Base-by-base conservation (phyloP, 1,140 invertebrate genomes). In the Probaryconus sp. region DNA sequence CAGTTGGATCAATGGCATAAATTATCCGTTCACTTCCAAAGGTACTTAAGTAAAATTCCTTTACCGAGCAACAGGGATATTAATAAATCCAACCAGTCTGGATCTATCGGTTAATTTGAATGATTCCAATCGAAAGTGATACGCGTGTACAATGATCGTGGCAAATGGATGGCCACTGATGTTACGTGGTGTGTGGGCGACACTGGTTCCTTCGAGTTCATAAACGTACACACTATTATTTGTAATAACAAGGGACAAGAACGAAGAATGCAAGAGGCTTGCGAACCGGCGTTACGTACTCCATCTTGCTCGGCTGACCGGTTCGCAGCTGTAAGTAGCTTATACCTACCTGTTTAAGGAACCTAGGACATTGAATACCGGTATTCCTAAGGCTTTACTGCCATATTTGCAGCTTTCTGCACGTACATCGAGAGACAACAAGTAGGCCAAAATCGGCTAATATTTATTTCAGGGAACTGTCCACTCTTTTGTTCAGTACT, bases 341-440 rank as follows among this genome's bases (percentile, higher is more conserved):
- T 75, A 75, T 60, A 13, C 33, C 55, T 74, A 64, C 64, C 58
- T 64, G 71, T 74, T 74, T 68, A 63, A 74, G 50, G 37, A 65
- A 61, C 63, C 68, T 63, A 61, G 71, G 63, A 68, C 71, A 74
- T 64, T 40, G 63, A 68, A 68, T 68, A 58, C 71, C 50, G 40
- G 63, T 58, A 74, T 42, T 74, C 63, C 42, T 74, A 74, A 50
- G 71, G 56, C 71, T 74, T 74, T 68, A 31, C 64, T 58, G 63
- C 64, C 71, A 74, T 74, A 74, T 74, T 74, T 67, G 55, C 50
- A 64, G 37, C 51, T 74, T 74, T 74, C 55, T 42, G 45, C 13
- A 11, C 14, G 40, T 56, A 38, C 33, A 50, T 26, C 9, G 13
- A 26, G 56, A 50, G 51, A 11, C 11, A 5, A 14, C 63, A 68